Conservation (phyloP, 1,140 invertebrate species). For the Hormaphis cornu region DNA sequence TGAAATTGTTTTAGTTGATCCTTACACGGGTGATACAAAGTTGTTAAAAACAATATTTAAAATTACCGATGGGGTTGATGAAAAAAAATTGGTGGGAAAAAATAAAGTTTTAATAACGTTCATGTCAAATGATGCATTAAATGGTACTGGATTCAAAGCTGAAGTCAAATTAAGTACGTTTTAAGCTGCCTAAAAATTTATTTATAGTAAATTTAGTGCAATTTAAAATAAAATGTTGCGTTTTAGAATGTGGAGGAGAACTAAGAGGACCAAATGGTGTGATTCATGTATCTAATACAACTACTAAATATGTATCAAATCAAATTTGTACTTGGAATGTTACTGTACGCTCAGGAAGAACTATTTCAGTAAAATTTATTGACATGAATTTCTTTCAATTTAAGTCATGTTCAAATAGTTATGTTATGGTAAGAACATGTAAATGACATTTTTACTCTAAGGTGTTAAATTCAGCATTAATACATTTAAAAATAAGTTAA, state of each 20-base stretch:
- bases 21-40: background rate
- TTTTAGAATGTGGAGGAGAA: conserved; percentile 4
- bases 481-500: no score
- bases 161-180: conserved; percentile 28
- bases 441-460: no score
- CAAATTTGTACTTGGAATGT: background rate
- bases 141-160: conserved; percentile 32
- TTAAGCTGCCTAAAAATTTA: no score
- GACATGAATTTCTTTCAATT: background rate
- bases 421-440: background rate
- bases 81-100: conserved; percentile 39
- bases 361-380: background rate
- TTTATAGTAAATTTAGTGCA: no score
- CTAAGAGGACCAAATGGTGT: background rate
- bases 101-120: conserved; percentile 42
- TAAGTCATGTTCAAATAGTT: background rate
- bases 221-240: no score
- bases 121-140: conserved; percentile 54
- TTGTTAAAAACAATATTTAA: background rate
- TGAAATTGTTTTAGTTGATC: conserved; percentile 3
- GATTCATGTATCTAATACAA: background rate
- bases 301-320: background rate
- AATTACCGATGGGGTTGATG: no score
- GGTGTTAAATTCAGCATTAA: no score
- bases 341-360: conserved; percentile 11